phyloP scores from a whole-genome alignment of 2,888 invertebrate genomes.

The Ceriagrion tenellum region DNA sequence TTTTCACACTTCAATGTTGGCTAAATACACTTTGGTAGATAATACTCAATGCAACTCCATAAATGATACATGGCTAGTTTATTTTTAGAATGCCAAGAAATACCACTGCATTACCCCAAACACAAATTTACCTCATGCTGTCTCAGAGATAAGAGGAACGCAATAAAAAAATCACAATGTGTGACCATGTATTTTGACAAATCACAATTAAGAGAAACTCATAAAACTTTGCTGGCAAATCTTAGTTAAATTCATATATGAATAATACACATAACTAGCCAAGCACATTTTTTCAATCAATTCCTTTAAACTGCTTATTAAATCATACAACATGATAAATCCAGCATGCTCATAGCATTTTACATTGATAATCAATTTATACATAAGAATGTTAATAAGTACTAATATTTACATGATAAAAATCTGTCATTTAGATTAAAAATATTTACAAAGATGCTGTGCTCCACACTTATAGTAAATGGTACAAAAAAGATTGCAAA shows the following conservation, averaged over 20 bases:
- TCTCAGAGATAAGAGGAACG: no score
- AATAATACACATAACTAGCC: neutral
- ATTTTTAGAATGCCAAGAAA: no score
- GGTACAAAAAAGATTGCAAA: neutral
- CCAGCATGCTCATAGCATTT: neutral
- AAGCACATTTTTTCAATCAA: neutral
- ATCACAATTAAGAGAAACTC: no score
- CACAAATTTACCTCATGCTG: no score
- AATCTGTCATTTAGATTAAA: neutral
- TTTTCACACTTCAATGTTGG: no score
- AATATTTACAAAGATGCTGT: neutral
- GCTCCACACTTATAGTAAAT: neutral
- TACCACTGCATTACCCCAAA: no score
- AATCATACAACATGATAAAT: neutral
- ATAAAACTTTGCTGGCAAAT: neutral
- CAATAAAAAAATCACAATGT: no score
- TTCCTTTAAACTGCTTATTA: neutral
- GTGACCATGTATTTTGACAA: no score
- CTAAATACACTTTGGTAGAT: no score
- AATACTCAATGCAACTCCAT: no score
- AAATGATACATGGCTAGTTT: no score
- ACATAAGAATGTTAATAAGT: neutral
- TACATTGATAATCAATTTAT: neutral
- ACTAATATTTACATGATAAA: slow-evolving; percentile 6
- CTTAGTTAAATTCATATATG: neutral